Percentiles rank a stretch among this genome's conserved stretches.
Conservation (phyloP, 2,888 invertebrate species). For the Platycheirus rosarum region DNA sequence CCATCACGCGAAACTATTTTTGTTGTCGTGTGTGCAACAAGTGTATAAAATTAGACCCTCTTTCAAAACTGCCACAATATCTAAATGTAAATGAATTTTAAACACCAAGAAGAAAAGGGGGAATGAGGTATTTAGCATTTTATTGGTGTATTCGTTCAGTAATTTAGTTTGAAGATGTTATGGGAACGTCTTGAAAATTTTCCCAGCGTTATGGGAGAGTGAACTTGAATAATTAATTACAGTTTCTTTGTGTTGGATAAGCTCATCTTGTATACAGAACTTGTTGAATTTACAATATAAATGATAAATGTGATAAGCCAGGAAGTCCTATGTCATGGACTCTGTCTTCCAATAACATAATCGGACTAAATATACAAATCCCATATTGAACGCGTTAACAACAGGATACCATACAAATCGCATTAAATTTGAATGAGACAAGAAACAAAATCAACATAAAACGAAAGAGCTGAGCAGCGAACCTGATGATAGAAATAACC, state of each 20-base stretch:
- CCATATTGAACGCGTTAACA: conserved; percentile 35
- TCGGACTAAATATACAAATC: conserved; percentile 10
- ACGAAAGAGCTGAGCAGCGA: conserved; percentile 46
- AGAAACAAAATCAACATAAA: conserved; percentile 19
- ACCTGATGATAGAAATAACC: conserved; percentile 52
- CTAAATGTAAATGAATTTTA: conserved; percentile 62
- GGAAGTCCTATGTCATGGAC: conserved; percentile 44
- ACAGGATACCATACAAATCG: conserved; percentile 37
- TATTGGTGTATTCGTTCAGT: conserved; percentile 1
- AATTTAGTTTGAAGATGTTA: conserved; percentile 75
- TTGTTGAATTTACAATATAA: conserved; percentile 36
- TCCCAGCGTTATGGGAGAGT: conserved; percentile 82
- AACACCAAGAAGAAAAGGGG: conserved; percentile 21
- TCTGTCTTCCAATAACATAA: conserved; percentile 4
- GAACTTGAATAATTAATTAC: conserved; percentile 70
- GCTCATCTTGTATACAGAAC: neutral
- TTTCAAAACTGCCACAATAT: conserved; percentile 31
- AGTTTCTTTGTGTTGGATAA: neutral
- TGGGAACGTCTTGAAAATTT: conserved; percentile 78
- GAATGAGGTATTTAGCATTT: conserved; percentile 21
- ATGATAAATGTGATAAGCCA: neutral
- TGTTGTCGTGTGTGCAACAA: conserved; percentile 50
- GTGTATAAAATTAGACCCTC: conserved; percentile 43
- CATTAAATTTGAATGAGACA: neutral
- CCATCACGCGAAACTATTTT: neutral